Conservation (phyloP, 2,888 invertebrate species). For the Melikaiella ostensackeni region DNA sequence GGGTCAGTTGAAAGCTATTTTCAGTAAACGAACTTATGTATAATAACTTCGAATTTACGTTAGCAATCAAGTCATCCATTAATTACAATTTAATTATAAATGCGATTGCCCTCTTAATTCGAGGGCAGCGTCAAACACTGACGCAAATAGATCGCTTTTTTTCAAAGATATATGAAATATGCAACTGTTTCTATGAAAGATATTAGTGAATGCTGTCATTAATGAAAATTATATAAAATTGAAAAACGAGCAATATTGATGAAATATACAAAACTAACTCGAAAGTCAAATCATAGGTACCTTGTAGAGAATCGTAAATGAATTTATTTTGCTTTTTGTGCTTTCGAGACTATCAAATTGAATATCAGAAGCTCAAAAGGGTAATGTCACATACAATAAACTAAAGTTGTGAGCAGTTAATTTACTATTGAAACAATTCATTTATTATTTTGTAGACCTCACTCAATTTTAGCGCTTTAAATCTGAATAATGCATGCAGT, state of each 20-base stretch:
- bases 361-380: not conserved
- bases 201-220: constrained; percentile 12
- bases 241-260: not conserved
- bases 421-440: too few relatives aligned
- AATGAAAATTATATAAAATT: not conserved
- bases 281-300: not conserved
- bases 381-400: not conserved
- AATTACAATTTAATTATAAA: constrained; percentile 14
- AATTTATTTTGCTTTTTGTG: not conserved
- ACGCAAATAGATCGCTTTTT: constrained; percentile 14
- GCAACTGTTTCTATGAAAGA: not conserved
- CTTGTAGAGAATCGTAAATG: not conserved
- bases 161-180: constrained; percentile 13
- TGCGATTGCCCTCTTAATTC: constrained; percentile 8
- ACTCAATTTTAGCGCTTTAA: too few relatives aligned
- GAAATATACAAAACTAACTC: not conserved
- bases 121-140: not conserved
- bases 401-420: not conserved
- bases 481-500: too few relatives aligned
- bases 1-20: not conserved
- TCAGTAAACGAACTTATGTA: not conserved
- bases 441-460: too few relatives aligned
- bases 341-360: not conserved
- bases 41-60: not conserved
- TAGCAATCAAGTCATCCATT: not conserved